Conservation (phyloP, 2,797 vertebrate species). For the Parauchenoglanis ngamensis region DNA sequence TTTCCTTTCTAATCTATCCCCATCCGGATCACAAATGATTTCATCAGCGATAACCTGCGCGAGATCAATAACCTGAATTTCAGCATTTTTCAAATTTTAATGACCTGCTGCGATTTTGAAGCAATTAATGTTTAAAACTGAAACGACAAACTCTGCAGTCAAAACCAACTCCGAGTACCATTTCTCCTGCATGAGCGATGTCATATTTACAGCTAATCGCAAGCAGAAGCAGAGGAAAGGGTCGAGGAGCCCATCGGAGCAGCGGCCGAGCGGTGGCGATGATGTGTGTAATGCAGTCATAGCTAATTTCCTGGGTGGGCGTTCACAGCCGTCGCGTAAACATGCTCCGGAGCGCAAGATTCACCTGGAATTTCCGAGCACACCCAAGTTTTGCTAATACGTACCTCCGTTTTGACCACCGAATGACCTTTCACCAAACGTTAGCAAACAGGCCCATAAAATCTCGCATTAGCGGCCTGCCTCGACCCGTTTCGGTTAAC, state of each 20-base stretch:
- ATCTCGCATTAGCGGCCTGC: slow-evolving; percentile 60
- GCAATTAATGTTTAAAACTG: neutral
- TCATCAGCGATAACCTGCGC: neutral
- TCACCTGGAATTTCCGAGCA: slow-evolving; percentile 49
- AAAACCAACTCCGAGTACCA: slow-evolving; percentile 4
- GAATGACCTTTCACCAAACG: slow-evolving; percentile 55
- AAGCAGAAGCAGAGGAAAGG: slow-evolving; percentile 42
- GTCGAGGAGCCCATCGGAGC: slow-evolving; percentile 39
- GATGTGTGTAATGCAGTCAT: slow-evolving; percentile 59
- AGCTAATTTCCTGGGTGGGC: slow-evolving; percentile 57
- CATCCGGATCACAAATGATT: neutral
- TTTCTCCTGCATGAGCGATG: slow-evolving; percentile 47
- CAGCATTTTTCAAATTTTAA: neutral
- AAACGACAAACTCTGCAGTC: neutral
- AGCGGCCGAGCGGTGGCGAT: slow-evolving; percentile 40
- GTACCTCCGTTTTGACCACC: slow-evolving; percentile 61
- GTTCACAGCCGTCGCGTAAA: slow-evolving; percentile 51
- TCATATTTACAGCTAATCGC: slow-evolving; percentile 58
- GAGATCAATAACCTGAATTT: neutral
- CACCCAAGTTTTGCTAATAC: slow-evolving; percentile 60
- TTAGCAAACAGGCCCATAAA: slow-evolving; percentile 68
- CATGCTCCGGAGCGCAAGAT: slow-evolving; percentile 10
- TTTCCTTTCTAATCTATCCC: neutral
- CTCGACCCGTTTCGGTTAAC: slow-evolving; percentile 61
- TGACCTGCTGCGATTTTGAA: neutral